A percentile compares a stretch with the other conserved stretches of the same genome.
These are phyloP conservation scores for Caenorhabditis sp. DNA, from an alignment of 2,888 invertebrate genomes.

Conservation along the genomic window DNA sequence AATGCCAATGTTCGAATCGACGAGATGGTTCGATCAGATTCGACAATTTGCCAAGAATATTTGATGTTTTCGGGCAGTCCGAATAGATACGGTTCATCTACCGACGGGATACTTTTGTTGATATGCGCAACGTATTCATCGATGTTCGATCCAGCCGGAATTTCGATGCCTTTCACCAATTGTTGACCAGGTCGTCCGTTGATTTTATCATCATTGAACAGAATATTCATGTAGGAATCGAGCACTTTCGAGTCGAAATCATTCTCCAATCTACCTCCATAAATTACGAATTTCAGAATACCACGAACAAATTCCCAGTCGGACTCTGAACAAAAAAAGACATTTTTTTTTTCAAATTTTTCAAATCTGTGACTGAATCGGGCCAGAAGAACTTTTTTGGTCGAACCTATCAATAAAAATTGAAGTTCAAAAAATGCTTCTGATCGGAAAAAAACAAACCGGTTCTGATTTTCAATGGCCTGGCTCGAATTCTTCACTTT, in stretches of 20 bases:
- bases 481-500: too few species aligned
- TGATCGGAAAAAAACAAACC: too few species aligned
- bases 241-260: slow-evolving; percentile 79
- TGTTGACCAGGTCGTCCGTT: slow-evolving; percentile 44
- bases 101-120: slow-evolving; percentile 74
- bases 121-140: slow-evolving; percentile 75
- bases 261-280: slow-evolving; percentile 86
- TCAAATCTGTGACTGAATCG: not conserved
- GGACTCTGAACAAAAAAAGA: slow-evolving; percentile 1
- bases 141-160: slow-evolving; percentile 22
- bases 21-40: slow-evolving; percentile 76
- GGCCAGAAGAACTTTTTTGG: too few species aligned
- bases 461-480: too few species aligned
- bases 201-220: slow-evolving; percentile 57
- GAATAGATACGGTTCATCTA: slow-evolving; percentile 75
- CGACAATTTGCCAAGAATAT: slow-evolving; percentile 82
- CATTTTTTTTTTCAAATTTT: not conserved
- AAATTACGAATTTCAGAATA: slow-evolving; percentile 81
- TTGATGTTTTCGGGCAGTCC: slow-evolving; percentile 88
- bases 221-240: slow-evolving; percentile 76
- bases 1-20: slow-evolving; percentile 74
- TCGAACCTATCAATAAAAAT: too few species aligned
- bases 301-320: slow-evolving; percentile 10
- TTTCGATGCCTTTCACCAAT: slow-evolving; percentile 43
- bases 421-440: too few species aligned